Evolutionary conservation across 2,113 vertebrate genomes (phyloP), one percentile per base, ranked within the genome.

Genomic region (Anoura caudifer): DNA sequence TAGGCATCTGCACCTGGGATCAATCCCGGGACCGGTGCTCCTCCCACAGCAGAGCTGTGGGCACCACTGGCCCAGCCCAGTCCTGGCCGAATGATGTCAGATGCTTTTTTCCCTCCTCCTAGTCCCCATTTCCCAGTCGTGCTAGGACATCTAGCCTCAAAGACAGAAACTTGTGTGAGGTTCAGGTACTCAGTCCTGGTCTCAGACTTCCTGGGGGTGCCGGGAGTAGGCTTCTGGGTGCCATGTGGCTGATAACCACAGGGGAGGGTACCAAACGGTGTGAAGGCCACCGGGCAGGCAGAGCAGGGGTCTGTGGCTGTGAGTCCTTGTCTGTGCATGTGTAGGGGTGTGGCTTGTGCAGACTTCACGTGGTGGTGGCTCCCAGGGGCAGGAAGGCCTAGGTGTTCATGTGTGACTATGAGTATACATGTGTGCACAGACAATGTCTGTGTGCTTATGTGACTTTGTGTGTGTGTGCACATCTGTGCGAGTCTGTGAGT

Each of bases 311-410:
- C 11, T 22, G 14, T 15, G 54, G 17, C 38, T 33, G 3, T 3
- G 9, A 8, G 52, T 43, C 12, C 69, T 52, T 2, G 24, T 28
- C 33, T 26, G 33, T 13, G n/a, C 4, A 17, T 9, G 43, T 38
- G 28, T 0, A 17, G 31, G 75, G 15, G 16, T 3, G 0, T 14
- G 41, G 59, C 28, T 76, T 19, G 2, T 3, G 6, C 63, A 33
- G 76, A 45, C 24, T 17, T n/a, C 26, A 4, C 31, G 75, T 77
- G 6, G 2, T 4, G 45, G 17, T 50, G 41, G 70, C 17, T 85
- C 16, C n/a, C 16, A 31, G 36, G 33, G 36, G 14, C 14, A 41
- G 31, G 67, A 73, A 72, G 70, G 65, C 36, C 36, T 3, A 13
- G 28, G n/a, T 43, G 67, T 52, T 65, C 43, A 5, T 4, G 5